Base-by-base conservation (phyloP, 2,888 invertebrate species). In the Coenonympha glycerion region DNA sequence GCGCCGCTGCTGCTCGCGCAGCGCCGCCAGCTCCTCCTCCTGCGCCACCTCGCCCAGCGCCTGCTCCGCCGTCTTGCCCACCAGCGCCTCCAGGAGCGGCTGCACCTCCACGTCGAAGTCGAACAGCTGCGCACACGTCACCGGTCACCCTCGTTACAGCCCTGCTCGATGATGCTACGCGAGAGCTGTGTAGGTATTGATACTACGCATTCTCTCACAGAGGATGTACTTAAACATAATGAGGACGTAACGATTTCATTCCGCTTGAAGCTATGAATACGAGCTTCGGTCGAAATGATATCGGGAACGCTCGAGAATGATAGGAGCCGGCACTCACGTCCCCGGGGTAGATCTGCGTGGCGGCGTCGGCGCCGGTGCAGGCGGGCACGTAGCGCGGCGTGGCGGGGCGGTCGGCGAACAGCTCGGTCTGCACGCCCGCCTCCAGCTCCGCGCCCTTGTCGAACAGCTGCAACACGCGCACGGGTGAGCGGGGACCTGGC, bases 101-200 rank as follows among this genome's bases (percentile, higher is more conserved):
- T 93, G 92, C 47, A 97, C 96, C 80, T 97, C 97, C 68, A 91
- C 84, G 78, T 97, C 96, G 84, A 96, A 98, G 86, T 97, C 94
- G 84, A 96, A 97, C 49, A 98, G 85, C 93, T 92, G 71, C 9
- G 9, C n/a, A 18, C 22, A 13, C n/a, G n/a, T n/a, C n/a, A 18
- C 19, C 5, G 15, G 11, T 11, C 26, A 26, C 6, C 5, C n/a
- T 1, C 9, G 26, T 3, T 26, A 3, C n/a, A 2, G 3, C n/a
- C n/a, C 9, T 1, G 26, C 8, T 24, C 5, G 3, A 9, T 24
- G 6, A 5, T 6, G 8, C 6, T n/a, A 26, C n/a, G n/a, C n/a
- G n/a, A n/a, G n/a, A n/a, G n/a, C n/a, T n/a, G n/a, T n/a, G n/a
- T 26, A 1, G n/a, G 9, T 6, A n/a, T 1, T 24, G 24, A 26